A percentile compares a stretch with the other conserved stretches of the same genome.
Conservation (phyloP, 2,797 vertebrate species). For the Syngnathus acus region DNA sequence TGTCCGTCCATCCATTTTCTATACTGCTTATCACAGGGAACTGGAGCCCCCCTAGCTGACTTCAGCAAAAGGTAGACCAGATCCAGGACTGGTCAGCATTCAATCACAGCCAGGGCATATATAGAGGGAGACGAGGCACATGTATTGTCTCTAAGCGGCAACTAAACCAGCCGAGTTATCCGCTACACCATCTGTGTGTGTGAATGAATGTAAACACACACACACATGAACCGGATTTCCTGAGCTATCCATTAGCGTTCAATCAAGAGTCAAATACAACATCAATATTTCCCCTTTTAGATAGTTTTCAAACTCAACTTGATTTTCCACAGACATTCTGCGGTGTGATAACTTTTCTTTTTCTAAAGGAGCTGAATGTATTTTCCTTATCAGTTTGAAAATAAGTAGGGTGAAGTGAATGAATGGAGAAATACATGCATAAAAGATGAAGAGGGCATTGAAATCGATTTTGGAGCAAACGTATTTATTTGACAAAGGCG, state of each 20-base stretch:
- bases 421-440: slow-evolving; percentile 22
- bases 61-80: too few relatives aligned
- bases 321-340: slow-evolving; percentile 7
- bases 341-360: slow-evolving; percentile 9
- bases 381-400: slow-evolving; percentile 29
- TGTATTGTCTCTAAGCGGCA: not conserved
- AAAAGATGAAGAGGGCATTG: slow-evolving; percentile 26
- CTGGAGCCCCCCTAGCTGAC: too few relatives aligned
- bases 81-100: too few relatives aligned
- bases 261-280: not conserved
- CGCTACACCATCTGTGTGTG: too few relatives aligned
- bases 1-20: too few relatives aligned
- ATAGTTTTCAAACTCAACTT: slow-evolving; percentile 16
- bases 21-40: too few relatives aligned
- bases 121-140: too few relatives aligned
- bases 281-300: slow-evolving; percentile 7
- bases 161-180: too few relatives aligned
- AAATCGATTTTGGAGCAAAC: slow-evolving; percentile 17
- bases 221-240: too few relatives aligned
- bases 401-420: slow-evolving; percentile 10
- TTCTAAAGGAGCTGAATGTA: slow-evolving; percentile 16
- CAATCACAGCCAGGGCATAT: too few relatives aligned
- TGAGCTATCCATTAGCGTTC: not conserved
- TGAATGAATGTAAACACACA: too few relatives aligned
- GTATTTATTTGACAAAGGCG: slow-evolving; percentile 21